These are phyloP conservation scores for Apis cerana DNA, from an alignment of 1,140 invertebrate genomes.

Conservation along the genomic window DNA sequence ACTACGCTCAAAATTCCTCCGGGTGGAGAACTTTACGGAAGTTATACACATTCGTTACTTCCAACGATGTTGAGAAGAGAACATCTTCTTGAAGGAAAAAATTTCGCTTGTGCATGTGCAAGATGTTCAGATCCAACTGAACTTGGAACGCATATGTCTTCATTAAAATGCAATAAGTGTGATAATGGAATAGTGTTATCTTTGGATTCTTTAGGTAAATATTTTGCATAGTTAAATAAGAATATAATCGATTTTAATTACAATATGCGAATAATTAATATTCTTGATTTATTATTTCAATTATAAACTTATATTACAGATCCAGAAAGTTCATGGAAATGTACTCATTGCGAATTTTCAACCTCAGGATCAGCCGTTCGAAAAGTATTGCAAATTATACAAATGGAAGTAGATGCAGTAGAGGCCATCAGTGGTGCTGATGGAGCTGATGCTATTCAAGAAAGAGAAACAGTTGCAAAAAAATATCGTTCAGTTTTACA, in stretches of 20 bases:
- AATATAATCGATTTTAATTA: not conserved
- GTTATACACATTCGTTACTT: conserved; percentile 89
- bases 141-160: conserved; percentile 88
- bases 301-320: conserved; percentile 65
- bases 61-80: conserved; percentile 87
- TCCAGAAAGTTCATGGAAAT: conserved; percentile 86
- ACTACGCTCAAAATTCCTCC: conserved; percentile 85
- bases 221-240: not conserved
- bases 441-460: conserved; percentile 84
- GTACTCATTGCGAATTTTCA: conserved; percentile 86
- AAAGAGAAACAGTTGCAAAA: conserved; percentile 83
- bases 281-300: not conserved
- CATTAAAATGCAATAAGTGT: conserved; percentile 89
- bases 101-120: conserved; percentile 88
- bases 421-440: conserved; percentile 73
- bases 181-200: conserved; percentile 86
- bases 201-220: conserved; percentile 85
- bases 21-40: conserved; percentile 85
- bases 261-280: not conserved
- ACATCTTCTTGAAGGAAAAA: conserved; percentile 87
- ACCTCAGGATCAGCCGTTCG: conserved; percentile 83
- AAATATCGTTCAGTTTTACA: conserved; percentile 86
- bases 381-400: conserved; percentile 76
- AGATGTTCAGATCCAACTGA: conserved; percentile 90
- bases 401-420: conserved; percentile 74